Evolutionary conservation across 2,888 invertebrate species (phyloP).

Genomic region (Coleophora flavipennella): DNA sequence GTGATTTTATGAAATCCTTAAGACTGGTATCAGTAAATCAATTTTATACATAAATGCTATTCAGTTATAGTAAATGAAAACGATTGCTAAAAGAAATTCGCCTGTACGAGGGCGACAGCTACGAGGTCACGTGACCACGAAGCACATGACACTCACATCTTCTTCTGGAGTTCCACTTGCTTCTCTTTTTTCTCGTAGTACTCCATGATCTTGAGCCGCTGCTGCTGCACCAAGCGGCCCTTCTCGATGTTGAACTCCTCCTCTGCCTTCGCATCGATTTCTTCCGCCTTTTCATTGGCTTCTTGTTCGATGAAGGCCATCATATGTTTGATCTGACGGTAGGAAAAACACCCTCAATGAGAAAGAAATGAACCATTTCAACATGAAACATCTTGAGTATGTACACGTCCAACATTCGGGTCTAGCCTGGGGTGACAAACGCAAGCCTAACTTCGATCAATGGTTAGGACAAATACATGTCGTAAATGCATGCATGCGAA

Average conservation of each 20-base stretch:
- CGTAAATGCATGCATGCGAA: neutral
- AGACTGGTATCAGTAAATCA: neutral
- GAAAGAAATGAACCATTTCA: neutral
- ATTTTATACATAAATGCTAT: neutral
- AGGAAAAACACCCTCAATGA: constrained; percentile 12
- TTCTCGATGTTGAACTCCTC: constrained; percentile 99
- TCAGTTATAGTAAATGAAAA: too few relatives aligned
- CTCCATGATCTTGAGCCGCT: constrained; percentile 99
- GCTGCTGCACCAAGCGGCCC: constrained; percentile 97
- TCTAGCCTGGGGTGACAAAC: constrained; percentile 9
- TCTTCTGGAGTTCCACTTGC: constrained; percentile 98
- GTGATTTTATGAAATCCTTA: neutral
- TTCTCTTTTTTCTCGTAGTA: constrained; percentile 99
- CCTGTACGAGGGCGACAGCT: neutral
- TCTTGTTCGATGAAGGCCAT: constrained; percentile 99
- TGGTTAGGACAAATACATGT: constrained; percentile 44
- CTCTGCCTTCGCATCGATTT: constrained; percentile 99
- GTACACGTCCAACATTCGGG: neutral
- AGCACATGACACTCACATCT: constrained; percentile 81
- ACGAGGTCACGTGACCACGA: constrained; percentile 4
- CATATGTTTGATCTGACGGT: constrained; percentile 97
- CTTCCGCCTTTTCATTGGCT: constrained; percentile 99
- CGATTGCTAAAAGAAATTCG: too few relatives aligned
- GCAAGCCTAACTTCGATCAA: constrained; percentile 42
- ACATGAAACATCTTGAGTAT: neutral